Base-by-base conservation (phyloP, 1,140 invertebrate species). In the Elysia chlorotica region DNA sequence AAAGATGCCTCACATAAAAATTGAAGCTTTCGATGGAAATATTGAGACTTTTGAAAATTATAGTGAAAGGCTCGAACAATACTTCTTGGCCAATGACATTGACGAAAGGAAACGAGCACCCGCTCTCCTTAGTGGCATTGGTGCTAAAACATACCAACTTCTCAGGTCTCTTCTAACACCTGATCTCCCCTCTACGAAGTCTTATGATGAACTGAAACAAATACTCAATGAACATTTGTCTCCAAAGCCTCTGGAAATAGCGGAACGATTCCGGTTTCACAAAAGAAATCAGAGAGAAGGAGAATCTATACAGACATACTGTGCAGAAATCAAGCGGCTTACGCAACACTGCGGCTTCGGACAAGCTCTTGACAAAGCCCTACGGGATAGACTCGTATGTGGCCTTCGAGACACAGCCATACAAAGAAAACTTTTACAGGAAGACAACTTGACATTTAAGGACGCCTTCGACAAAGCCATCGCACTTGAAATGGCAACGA, bases 221-320 rank as follows among this genome's bases (percentile, higher is more conserved):
- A 59, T 63, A 3, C 62, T 74, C 17, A 36, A 62, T 38, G 38
- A 56, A 71, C 76, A 68, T 48, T 61, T 72, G 10, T 31, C 48
- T 21, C 25, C 71, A 4, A 66, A 71, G 35, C 72, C 77, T 31
- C 33, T 76, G 14, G 59, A 74, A 4, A 78, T 78, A 54, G 71
- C 74, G 1, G 74, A 76, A 70, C 67, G 77, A 19, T 78, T 74
- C 36, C 28, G 69, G n/a, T 76, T 78, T 48, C 71, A 78, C 57
- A 76, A 74, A 41, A 10, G 74, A 21, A 63, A 76, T 28, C 74
- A 76, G 33, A 61, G 21, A 31, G 25, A 48, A 17, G 56, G 65
- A 5, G 77, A 76, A 63, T 37, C 19, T 28, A 38, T 74, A 1
- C 19, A 36, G 2, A 71, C 74, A 5, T 75, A 74, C 53, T 28